phyloP scores from a whole-genome alignment of 2,797 vertebrate species.

The Euthynnus affinis region DNA sequence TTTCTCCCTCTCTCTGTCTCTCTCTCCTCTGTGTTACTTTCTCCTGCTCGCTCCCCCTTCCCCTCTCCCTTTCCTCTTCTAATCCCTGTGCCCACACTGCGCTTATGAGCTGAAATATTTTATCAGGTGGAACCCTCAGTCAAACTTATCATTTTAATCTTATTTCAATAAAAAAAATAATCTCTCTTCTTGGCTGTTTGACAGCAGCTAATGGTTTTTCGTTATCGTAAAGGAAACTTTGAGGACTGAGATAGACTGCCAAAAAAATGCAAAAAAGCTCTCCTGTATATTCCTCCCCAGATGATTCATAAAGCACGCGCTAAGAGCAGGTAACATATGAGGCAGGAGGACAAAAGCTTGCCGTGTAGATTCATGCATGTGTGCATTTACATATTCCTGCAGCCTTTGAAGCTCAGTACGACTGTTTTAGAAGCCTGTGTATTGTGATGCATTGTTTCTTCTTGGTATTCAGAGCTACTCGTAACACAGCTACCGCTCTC shows the following conservation, averaged over 20 bases:
- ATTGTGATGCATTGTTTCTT: slow-evolving; percentile 57
- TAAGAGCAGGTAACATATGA: slow-evolving; percentile 73
- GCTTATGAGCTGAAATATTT: slow-evolving; percentile 99
- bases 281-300: slow-evolving; percentile 63
- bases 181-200: slow-evolving; percentile 90
- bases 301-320: slow-evolving; percentile 85
- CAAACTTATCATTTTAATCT: slow-evolving; percentile 95
- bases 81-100: slow-evolving; percentile 90
- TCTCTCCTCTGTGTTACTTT: slow-evolving; percentile 47
- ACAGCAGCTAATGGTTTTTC: slow-evolving; percentile 95
- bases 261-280: slow-evolving; percentile 82
- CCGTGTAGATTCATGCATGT: slow-evolving; percentile 51
- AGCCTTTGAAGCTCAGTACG: slow-evolving; percentile 32
- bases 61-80: slow-evolving; percentile 75
- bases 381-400: slow-evolving; percentile 56
- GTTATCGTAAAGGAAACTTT: slow-evolving; percentile 93
- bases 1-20: slow-evolving; percentile 72
- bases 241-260: slow-evolving; percentile 84
- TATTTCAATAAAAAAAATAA: slow-evolving; percentile 98
- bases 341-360: slow-evolving; percentile 65
- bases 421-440: slow-evolving; percentile 37
- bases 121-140: slow-evolving; percentile 92
- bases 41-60: slow-evolving; percentile 10
- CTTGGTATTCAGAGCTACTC: slow-evolving; percentile 13
- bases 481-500: slow-evolving; percentile 9